Conservation (phyloP, 2,113 vertebrate genomes). For the Podiceps cristatus region DNA sequence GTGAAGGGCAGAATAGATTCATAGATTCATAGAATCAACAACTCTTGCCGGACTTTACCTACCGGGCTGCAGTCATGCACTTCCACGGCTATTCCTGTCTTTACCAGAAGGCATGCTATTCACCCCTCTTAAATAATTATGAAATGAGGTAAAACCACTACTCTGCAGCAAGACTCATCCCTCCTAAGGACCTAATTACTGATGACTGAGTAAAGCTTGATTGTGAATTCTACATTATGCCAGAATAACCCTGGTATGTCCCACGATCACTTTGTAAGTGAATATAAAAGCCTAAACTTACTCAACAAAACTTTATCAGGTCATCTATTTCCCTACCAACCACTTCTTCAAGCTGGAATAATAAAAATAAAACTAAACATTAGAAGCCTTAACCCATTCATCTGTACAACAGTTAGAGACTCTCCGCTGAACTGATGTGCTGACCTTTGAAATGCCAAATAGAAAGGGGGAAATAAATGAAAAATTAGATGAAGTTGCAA, state of each 20-base stretch:
- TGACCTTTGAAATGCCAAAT: neutral
- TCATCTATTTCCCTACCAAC: neutral
- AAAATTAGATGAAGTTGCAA: neutral
- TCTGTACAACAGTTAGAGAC: neutral
- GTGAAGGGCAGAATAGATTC: neutral
- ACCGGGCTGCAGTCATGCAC: neutral
- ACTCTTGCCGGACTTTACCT: neutral
- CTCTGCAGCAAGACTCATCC: neutral
- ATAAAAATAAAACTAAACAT: neutral
- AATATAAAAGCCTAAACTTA: neutral
- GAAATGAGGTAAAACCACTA: neutral
- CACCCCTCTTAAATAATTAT: neutral
- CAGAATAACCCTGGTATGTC: neutral
- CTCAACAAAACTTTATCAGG: neutral
- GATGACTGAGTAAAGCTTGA: neutral
- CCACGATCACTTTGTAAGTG: neutral
- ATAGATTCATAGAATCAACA: too few relatives aligned
- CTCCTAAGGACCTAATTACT: neutral
- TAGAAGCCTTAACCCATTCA: neutral
- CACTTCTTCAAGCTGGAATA: neutral
- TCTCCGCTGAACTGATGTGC: neutral
- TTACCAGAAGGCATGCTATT: neutral
- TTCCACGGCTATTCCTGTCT: neutral
- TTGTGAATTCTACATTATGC: neutral
- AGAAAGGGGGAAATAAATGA: neutral